Base-by-base conservation (phyloP, 37 sponge, comb jelly and placozoan species). In the Crambe crambe region DNA sequence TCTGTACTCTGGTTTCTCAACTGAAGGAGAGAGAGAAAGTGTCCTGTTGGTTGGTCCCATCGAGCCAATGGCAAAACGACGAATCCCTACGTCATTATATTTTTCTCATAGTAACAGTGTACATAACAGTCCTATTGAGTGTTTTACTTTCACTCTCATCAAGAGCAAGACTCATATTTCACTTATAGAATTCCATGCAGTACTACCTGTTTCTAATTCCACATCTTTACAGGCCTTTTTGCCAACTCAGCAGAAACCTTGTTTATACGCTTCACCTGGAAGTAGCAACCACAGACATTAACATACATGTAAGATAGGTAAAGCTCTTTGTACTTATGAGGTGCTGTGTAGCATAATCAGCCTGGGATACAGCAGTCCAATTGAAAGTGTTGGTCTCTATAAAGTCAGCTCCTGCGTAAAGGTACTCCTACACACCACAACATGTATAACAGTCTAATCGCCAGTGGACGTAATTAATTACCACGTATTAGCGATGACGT, bases 1-100 rank as follows among this genome's bases (percentile, higher is more conserved):
- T n/a, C n/a, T n/a, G n/a, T n/a, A n/a, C n/a, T n/a, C n/a, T n/a
- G n/a, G n/a, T n/a, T n/a, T n/a, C n/a, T n/a, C n/a, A n/a, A n/a
- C n/a, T n/a, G 96, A 93, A 1, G 99, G 99, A 23, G 99, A 98
- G 0, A 98, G 66, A 15, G 99, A 98, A 20, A 98, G 86, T 1
- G 99, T 98, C 20, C 89, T 70, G 60, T 98, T 98, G 29, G 99
- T 98, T 37, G 99, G 99, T 15, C 99, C 99, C 60, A 98, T 80
- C 22, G 92, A 85, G 26, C 99, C 99, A 35, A 85, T 79, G 15
- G 84, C 92, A 77, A 80, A 97, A 2, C 91, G 70, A 2, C 82
- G 82, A 5, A 83, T 54, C 1, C 95, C 96, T 89, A 12, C 15
- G 15, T 51, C 9, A 59, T 66, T 70, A 89, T n/a, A n/a, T n/a